A percentile compares a stretch with the other conserved stretches of the same genome.
phyloP scores from a whole-genome alignment of 1,140 invertebrate species.

The Sarcophaga bullata region DNA sequence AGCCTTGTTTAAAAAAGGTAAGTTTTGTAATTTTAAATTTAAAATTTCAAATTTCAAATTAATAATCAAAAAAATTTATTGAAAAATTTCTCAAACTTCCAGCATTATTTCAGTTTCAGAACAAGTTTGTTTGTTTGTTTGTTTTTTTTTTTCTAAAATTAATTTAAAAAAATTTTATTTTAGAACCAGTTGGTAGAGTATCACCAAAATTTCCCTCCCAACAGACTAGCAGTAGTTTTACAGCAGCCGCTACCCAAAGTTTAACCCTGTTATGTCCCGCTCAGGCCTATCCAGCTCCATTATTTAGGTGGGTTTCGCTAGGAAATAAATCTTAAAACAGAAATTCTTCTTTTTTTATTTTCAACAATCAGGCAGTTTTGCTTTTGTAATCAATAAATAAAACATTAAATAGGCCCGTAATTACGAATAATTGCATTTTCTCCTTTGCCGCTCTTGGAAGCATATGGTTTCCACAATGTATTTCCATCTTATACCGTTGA shows the following conservation, averaged over 20 bases:
- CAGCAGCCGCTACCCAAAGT: constrained; percentile 68
- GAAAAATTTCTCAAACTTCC: too few relatives aligned
- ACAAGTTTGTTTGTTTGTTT: constrained; percentile 3
- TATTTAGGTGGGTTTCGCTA: constrained; percentile 72
- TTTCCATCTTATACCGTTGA: too few relatives aligned
- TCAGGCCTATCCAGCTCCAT: constrained; percentile 77
- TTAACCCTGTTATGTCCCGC: constrained; percentile 77
- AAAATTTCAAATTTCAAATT: too few relatives aligned
- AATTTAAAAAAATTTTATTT: constrained; percentile 40
- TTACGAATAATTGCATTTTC: too few relatives aligned
- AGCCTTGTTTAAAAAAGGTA: constrained; percentile 26
- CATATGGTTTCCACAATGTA: too few relatives aligned
- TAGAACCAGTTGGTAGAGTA: constrained; percentile 67
- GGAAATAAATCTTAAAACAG: background rate
- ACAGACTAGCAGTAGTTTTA: constrained; percentile 73
- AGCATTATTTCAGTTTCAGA: too few relatives aligned
- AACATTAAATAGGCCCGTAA: too few relatives aligned
- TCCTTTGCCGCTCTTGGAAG: too few relatives aligned
- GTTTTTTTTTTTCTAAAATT: constrained; percentile 28
- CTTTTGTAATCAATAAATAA: too few relatives aligned
- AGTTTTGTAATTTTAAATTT: background rate
- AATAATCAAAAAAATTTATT: too few relatives aligned
- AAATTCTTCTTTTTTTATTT: background rate
- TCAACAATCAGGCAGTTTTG: constrained; percentile 14
- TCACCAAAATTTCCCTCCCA: constrained; percentile 72